Base-by-base conservation (phyloP, 92 coral and sea anemone genomes). In the Epizoanthus stellaris region DNA sequence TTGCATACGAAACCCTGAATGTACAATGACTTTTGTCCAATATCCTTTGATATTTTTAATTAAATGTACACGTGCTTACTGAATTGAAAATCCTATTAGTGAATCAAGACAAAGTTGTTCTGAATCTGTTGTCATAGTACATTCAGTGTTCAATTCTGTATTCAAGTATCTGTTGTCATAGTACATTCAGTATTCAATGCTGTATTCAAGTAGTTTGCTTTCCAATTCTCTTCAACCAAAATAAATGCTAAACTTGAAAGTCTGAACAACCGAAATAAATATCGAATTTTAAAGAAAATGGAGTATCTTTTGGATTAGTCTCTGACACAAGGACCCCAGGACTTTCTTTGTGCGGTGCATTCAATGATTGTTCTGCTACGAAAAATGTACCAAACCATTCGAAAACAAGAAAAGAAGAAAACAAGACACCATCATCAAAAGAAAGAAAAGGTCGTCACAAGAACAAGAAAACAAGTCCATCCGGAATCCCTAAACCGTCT, bases 141-240 rank as follows among this genome's bases (percentile, higher is more conserved):
- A 66, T 66, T 66, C 15, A 66, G 70, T 10, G 40, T 66, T 20
- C 70, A 21, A 21, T 66, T 16, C 70, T 20, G 70, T 66, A 40
- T 2, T 40, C 45, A 40, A 40, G 45, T 40, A 23, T 67, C 42
- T 67, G 40, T 67, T 67, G 42, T 67, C 42, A 66, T 66, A 66
- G 71, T 21, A 66, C 71, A 66, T 66, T 66, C 5, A 66, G 70
- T 10, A 13, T 66, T n/a, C n/a, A n/a, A n/a, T n/a, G n/a, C 45
- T 40, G 45, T 40, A 66, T 66, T 66, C 71, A 66, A 66, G 71
- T 66, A 66, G 71, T 66, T 66, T 21, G 71, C 71, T 66, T 67
- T 67, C 67, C 73, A 67, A 67, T 38, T 34, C 43, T 67, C 73
- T 67, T 67, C 49, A 67, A 67, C 52, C 73, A 25, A 67, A 67